Evolutionary conservation across 2,888 invertebrate species (phyloP), one percentile per base, ranked within the genome.

Genomic region (Idaea straminata): DNA sequence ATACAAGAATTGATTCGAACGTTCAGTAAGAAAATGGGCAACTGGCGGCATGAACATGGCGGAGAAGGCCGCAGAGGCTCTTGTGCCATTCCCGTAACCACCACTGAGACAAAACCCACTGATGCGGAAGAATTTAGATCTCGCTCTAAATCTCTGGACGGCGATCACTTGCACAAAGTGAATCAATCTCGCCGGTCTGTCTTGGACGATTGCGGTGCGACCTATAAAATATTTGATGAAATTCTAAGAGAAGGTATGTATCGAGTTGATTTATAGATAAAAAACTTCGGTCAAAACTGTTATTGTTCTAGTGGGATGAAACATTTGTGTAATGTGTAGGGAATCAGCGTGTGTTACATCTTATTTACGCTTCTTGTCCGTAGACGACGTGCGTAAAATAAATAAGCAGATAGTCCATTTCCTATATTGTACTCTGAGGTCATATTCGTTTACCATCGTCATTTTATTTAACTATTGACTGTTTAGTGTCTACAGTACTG

Each of bases 171-270:
- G 62, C 85, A 93, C 59, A 83, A 80, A 73, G 68, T 83, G 60
- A 62, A 77, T 6, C 25, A 25, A 25, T 25, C 25, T 25, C 80
- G 71, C 66, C 87, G 92, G 73, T 93, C 93, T 68, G 87, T 94
- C 67, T 88, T 95, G n/a, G 94, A 94, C 69, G 97, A 97, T 81
- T 96, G 97, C 81, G 97, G 96, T 63, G 94, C 96, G 7, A 97
- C 97, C 5, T 97, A 97, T 82, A 94, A 95, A 82, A 97, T 97
- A 78, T 97, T 95, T 84, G 96, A 97, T 73, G 94, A 94, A 73
- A 97, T 97, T 79, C 91, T 97, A 35, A 85, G 82, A 84, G 90
- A 92, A 91, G 92, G 92, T 92, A 89, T 70, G 68, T 65, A 63
- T 59, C 61, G 15, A 58, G n/a, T 57, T 59, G n/a, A n/a, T 13